Evolutionary conservation across 2,113 vertebrate species (phyloP), one percentile per base, ranked within the genome.

Genomic region (Oncorhynchus mykiss): DNA sequence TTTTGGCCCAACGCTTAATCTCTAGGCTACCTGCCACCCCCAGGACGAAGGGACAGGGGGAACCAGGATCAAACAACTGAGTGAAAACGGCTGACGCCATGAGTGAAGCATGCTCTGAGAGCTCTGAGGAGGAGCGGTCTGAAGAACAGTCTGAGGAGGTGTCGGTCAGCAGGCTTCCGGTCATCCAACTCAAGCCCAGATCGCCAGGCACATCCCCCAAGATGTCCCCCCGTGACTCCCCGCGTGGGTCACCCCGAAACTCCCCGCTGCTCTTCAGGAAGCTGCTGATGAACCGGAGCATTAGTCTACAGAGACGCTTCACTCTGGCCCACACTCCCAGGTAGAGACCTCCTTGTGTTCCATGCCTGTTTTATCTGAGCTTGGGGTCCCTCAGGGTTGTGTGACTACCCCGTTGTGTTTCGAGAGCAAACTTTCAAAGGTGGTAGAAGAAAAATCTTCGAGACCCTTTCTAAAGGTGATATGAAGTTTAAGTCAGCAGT

Each of bases 301-400:
- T 95, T 86, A 93, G 94, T 73, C 92, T 95, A 73, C 96, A 96
- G 92, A 90, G 96, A 75, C 95, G 97, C 66, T 99, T 99, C 93
- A 98, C 97, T 0, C 90, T 98, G 91, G 96, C 97, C 24, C 95
- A 98, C 86, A 31, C 93, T 65, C 93, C 93, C 81, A 92, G 95
- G 95, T 96, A 94, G 91, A 88, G 80, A 20, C 2, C 65, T 8
- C 51, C 12, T 14, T 54, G 51, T 14, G 51, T 54, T 54, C 51
- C 13, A 18, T 54, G 51, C 59, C 59, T 62, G 59, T 62, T 3
- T 62, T 11, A 62, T 62, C 18, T 22, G 59, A 5, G n/a, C 59
- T 22, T 24, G 59, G 59, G 59, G n/a, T 62, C 18, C 59, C 59
- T 2, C 20, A 12, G 34, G 25, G 48, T 70, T 48, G 20, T 11